A percentile compares a stretch with the other conserved stretches of the same genome.
Evolutionary conservation across 2,888 invertebrate genomes (phyloP).

Genomic region (Drosophila nigricruria): DNA sequence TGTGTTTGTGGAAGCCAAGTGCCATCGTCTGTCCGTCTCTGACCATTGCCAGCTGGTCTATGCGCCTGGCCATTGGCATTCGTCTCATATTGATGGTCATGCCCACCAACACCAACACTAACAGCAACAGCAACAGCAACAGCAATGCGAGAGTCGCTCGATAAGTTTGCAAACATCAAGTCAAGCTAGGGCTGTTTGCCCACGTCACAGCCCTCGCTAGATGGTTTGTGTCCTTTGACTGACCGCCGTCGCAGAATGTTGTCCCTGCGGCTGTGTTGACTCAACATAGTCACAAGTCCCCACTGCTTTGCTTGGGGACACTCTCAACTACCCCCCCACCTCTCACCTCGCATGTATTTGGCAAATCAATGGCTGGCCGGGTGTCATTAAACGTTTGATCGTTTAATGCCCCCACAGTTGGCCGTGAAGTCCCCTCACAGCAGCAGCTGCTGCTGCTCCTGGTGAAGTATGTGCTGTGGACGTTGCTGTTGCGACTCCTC

Average conservation of each 20-base stretch:
- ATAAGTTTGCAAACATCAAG: constrained; percentile 4
- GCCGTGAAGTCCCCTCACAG: constrained; percentile 1
- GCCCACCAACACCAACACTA: too few species aligned
- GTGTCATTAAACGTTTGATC: constrained; percentile 81
- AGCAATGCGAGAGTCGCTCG: constrained; percentile 45
- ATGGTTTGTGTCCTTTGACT: constrained; percentile 50
- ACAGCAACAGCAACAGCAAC: constrained; percentile 15
- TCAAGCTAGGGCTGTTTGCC: neutral
- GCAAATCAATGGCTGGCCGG: constrained; percentile 79
- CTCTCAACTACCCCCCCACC: constrained; percentile 3
- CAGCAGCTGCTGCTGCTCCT: constrained; percentile 45
- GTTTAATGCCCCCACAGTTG: constrained; percentile 64
- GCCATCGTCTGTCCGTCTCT: constrained; percentile 7
- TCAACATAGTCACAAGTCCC: constrained; percentile 53
- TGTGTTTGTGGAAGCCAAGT: constrained; percentile 69
- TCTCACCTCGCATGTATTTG: constrained; percentile 67
- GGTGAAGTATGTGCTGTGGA: constrained; percentile 60
- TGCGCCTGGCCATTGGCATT: constrained; percentile 49
- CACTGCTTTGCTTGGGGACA: constrained; percentile 6
- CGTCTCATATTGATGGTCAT: constrained; percentile 74
- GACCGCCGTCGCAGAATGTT: constrained; percentile 61
- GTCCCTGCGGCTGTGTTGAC: constrained; percentile 73
- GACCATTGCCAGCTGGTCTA: constrained; percentile 56
- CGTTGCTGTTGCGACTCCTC: constrained; percentile 35
- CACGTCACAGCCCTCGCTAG: constrained; percentile 39